Evolutionary conservation across 64 coral and sea anemone species (phyloP), one percentile per base, ranked within the genome.

Genomic region (Trachythela sp.): DNA sequence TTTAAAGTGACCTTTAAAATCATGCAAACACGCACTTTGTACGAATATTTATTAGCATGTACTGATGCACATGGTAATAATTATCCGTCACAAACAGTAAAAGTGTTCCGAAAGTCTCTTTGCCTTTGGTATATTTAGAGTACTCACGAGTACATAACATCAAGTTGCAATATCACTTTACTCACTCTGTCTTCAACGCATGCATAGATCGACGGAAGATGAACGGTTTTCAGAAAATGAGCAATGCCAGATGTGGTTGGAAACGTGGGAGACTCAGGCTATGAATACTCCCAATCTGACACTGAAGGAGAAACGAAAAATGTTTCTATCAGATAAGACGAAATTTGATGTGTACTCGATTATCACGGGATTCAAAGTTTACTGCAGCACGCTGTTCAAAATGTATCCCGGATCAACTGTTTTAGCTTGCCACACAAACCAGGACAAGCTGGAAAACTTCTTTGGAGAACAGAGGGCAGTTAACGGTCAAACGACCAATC

Each of bases 401-500:
- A 87, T 87, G 85, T 87, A 54, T 36, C 83, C 89, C 48, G 89
- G 89, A 24, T 56, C 77, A 41, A 48, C 18, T 64, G 83, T 58
- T 11, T 60, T 26, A 30, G 48, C 15, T 49, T 34, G 48, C 17
- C 3, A 38, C 36, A 90, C 89, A 31, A 91, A 85, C 24, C 89
- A 86, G 72, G 89, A 91, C 40, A 45, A 33, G 18, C 84, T 91
- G 22, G 89, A 91, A n/a, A 91, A 91, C 31, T 91, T 91, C 80
- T 91, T 91, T 76, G 89, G 89, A 11, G 54, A 91, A 70, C 89
- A 91, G 58, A 91, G 89, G 33, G 89, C 89, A 13, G 49, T 36
- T 15, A 91, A 91, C 86, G 89, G 89, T 54, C 89, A 91, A 86
- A 48, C 89, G 15, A 48, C 37, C 36, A 91, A 91, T 45, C 84